Evolutionary conservation across 2,888 invertebrate genomes (phyloP).

Genomic region (Vanessa cardui): DNA sequence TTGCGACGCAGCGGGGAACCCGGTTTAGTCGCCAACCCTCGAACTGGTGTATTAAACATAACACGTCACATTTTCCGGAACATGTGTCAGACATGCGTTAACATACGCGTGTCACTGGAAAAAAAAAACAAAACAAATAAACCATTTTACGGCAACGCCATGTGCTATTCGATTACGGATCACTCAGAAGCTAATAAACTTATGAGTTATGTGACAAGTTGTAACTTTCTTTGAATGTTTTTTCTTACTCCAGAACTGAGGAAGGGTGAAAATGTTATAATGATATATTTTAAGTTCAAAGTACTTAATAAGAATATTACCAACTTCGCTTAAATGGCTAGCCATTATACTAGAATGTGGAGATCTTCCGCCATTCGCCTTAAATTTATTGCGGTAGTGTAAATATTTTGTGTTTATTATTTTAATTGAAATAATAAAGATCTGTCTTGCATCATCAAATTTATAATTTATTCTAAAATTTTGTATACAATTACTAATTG

Average conservation of each 20-base stretch:
- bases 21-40: constrained; percentile 32
- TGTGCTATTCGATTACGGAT: constrained; percentile 42
- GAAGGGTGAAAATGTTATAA: not conserved
- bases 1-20: constrained; percentile 52
- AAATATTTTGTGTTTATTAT: no score
- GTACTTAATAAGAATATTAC: no score
- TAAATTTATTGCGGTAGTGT: no score
- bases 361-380: no score
- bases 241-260: not conserved
- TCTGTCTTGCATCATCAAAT: no score
- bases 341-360: no score
- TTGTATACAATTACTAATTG: no score
- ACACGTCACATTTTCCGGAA: constrained; percentile 51
- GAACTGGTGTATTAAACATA: constrained; percentile 20
- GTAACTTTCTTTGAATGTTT: constrained; percentile 10
- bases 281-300: not conserved
- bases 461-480: no score
- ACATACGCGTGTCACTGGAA: constrained; percentile 48
- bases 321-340: no score
- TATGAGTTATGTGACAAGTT: constrained; percentile 39
- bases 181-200: constrained; percentile 40
- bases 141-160: constrained; percentile 33
- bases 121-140: constrained; percentile 44
- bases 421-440: no score
- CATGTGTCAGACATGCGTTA: constrained; percentile 50